A percentile compares a stretch with the other conserved stretches of the same genome.
These are phyloP conservation scores for Parasteatoda tepidariorum DNA, from an alignment of 1,140 invertebrate genomes.

Conservation along the genomic window DNA sequence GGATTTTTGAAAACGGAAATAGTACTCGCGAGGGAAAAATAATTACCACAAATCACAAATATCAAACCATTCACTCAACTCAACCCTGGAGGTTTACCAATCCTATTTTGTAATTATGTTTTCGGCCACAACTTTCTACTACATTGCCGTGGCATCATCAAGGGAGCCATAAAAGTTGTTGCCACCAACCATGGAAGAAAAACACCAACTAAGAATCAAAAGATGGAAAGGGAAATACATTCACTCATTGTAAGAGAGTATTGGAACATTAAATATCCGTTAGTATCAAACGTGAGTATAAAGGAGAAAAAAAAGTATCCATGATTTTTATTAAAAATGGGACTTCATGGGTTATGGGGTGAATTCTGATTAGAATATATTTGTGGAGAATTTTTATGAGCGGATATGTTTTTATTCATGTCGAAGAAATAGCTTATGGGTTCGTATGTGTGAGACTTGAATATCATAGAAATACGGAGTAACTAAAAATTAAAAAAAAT, in stretches of 20 bases:
- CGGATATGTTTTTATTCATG: no score
- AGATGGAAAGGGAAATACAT: no score
- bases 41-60: neutral
- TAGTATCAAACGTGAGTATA: no score
- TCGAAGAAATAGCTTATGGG: no score
- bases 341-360: neutral
- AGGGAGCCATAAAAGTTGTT: conserved; percentile 15
- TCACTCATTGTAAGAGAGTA: neutral
- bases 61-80: neutral
- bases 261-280: conserved; percentile 38
- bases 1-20: no score
- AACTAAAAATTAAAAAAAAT: no score
- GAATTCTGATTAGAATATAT: neutral
- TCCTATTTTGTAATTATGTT: neutral
- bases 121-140: neutral
- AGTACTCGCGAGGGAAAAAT: neutral
- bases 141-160: neutral
- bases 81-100: neutral
- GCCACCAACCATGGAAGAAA: neutral
- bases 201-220: neutral
- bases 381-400: no score
- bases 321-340: no score
- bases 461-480: no score
- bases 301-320: no score
- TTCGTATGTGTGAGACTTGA: no score